These are phyloP conservation scores for Pseudomyrmex concolor DNA, from an alignment of 1,140 invertebrate species.

Conservation along the genomic window DNA sequence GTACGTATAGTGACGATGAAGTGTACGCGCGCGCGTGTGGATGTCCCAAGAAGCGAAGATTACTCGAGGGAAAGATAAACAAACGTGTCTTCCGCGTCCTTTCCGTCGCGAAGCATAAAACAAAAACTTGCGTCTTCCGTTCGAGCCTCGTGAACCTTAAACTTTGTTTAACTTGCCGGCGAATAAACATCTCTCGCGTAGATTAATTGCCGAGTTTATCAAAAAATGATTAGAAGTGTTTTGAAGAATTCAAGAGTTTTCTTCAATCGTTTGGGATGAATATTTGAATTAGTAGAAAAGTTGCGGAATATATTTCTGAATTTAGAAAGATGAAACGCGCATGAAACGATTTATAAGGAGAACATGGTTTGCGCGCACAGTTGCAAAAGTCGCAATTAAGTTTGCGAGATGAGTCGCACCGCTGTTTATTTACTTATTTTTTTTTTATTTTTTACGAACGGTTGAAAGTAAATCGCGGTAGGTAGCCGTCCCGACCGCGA, in stretches of 20 bases:
- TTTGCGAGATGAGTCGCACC: background rate
- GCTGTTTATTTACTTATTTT: too few relatives aligned
- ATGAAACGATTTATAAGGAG: background rate
- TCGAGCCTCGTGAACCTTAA: constrained; percentile 40
- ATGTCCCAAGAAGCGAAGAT: constrained; percentile 48
- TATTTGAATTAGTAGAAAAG: background rate
- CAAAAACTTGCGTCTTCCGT: constrained; percentile 34
- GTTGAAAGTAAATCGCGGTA: constrained; percentile 33
- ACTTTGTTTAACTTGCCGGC: constrained; percentile 51
- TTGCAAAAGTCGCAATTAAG: background rate
- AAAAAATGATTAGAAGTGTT: constrained; percentile 8
- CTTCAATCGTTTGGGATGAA: background rate
- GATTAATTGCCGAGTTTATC: constrained; percentile 49
- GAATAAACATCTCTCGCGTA: constrained; percentile 41
- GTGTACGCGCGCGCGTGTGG: constrained; percentile 20
- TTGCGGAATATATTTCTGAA: background rate
- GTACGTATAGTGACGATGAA: constrained; percentile 45
- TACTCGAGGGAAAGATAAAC: constrained; percentile 57
- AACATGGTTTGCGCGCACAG: background rate
- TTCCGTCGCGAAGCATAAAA: constrained; percentile 45
- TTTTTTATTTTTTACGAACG: constrained; percentile 27
- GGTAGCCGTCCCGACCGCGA: background rate
- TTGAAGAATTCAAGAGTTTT: background rate
- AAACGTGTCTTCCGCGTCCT: constrained; percentile 54
- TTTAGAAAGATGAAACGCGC: background rate